A percentile compares a stretch with the other conserved stretches of the same genome.
phyloP scores from a whole-genome alignment of 2,113 vertebrate genomes.

The Halcyon malimbica region DNA sequence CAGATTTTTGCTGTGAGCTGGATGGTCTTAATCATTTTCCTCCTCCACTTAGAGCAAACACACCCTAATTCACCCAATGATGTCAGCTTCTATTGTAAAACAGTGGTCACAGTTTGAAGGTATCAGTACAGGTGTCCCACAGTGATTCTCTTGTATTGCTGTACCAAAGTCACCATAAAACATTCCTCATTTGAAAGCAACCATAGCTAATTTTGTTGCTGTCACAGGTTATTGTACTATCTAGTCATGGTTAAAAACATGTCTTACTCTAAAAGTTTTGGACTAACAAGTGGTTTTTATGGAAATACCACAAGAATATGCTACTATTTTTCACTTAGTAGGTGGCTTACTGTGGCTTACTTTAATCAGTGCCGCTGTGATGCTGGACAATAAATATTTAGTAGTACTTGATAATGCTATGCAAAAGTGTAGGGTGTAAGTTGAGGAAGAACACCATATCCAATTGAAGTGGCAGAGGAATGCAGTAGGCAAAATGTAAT shows the following conservation, averaged over 20 bases:
- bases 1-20: neutral
- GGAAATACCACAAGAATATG: neutral
- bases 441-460: slow-evolving; percentile 27
- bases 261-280: neutral
- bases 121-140: neutral
- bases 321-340: neutral
- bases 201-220: neutral
- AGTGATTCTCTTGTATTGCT: neutral
- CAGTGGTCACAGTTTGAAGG: neutral
- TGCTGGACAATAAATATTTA: neutral
- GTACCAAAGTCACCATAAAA: neutral
- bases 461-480: slow-evolving; percentile 60
- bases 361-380: neutral
- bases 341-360: neutral
- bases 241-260: neutral
- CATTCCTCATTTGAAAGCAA: neutral
- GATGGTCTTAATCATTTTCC: neutral
- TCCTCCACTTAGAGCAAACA: neutral
- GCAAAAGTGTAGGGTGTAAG: neutral
- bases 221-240: neutral
- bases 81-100: neutral
- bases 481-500: slow-evolving; percentile 31
- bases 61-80: neutral
- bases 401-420: neutral
- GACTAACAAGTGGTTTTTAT: neutral